phyloP scores from a whole-genome alignment of 2,888 invertebrate species.

The Ryuthela nishihirai region DNA sequence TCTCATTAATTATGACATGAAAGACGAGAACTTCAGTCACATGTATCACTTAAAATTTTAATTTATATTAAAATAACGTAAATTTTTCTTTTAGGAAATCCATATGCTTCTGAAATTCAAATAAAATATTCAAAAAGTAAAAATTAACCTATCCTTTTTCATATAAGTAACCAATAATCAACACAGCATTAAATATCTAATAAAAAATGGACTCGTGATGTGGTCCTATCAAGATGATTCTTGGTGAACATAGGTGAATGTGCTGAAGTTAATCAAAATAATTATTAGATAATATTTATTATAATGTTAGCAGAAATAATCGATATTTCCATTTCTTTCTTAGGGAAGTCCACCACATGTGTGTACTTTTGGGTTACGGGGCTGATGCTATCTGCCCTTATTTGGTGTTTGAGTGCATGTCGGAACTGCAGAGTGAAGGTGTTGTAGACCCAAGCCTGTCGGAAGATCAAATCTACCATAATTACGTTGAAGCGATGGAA shows the following conservation, averaged over 20 bases:
- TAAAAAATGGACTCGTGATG: too few species aligned
- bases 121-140: too few species aligned
- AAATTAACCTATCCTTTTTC: too few species aligned
- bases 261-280: too few species aligned
- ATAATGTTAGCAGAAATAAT: background rate
- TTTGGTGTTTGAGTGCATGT: conserved; percentile 88
- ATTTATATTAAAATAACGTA: conserved; percentile 4
- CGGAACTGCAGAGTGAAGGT: conserved; percentile 77
- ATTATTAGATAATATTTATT: too few species aligned
- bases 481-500: conserved; percentile 87
- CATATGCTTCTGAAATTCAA: conserved; percentile 46
- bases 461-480: conserved; percentile 74
- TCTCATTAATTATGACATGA: too few species aligned
- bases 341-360: conserved; percentile 85
- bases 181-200: too few species aligned
- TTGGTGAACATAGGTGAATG: too few species aligned
- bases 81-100: background rate
- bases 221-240: too few species aligned
- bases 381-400: conserved; percentile 98
- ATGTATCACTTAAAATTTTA: too few species aligned
- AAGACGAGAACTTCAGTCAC: too few species aligned
- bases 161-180: too few species aligned
- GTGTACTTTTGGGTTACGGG: conserved; percentile 91
- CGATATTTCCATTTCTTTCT: background rate
- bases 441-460: conserved; percentile 70